phyloP scores from a whole-genome alignment of 1,140 invertebrate genomes.

The Atta cephalotes region DNA sequence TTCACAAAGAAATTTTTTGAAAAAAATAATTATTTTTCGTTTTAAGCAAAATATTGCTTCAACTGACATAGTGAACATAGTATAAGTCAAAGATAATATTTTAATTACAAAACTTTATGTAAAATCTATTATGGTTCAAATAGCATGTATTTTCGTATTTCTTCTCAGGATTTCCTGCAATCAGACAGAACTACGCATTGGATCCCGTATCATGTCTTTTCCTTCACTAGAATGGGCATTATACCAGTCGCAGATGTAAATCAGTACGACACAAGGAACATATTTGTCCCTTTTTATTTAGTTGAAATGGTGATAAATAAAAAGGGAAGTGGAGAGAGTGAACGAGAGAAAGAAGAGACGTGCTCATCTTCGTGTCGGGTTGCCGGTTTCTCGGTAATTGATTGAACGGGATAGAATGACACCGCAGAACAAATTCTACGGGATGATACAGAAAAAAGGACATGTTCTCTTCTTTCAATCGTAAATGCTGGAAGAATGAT shows the following conservation, averaged over 20 bases:
- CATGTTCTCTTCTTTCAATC: background rate
- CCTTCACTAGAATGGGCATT: conserved; percentile 11
- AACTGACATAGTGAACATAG: no score
- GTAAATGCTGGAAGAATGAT: background rate
- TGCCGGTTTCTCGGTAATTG: conserved; percentile 16
- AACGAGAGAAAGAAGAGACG: background rate
- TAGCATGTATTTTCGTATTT: no score
- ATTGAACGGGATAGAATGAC: conserved; percentile 27
- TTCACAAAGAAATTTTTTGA: no score
- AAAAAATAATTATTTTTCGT: no score
- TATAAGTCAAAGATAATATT: no score
- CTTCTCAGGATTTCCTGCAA: conserved; percentile 48
- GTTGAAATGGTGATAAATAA: background rate
- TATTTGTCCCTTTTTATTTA: background rate
- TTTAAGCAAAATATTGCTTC: no score
- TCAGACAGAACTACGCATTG: background rate
- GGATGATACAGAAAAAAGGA: conserved; percentile 3
- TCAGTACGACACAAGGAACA: background rate
- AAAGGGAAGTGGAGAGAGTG: background rate
- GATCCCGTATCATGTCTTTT: background rate
- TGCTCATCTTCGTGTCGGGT: background rate
- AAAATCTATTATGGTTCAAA: no score
- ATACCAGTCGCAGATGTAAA: conserved; percentile 64
- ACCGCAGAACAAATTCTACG: background rate
- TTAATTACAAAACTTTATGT: no score